Percentiles rank a stretch among this genome's conserved stretches.
These are phyloP conservation scores for Mesorhabditis belari DNA, from an alignment of 2,888 invertebrate genomes.

Conservation along the genomic window DNA sequence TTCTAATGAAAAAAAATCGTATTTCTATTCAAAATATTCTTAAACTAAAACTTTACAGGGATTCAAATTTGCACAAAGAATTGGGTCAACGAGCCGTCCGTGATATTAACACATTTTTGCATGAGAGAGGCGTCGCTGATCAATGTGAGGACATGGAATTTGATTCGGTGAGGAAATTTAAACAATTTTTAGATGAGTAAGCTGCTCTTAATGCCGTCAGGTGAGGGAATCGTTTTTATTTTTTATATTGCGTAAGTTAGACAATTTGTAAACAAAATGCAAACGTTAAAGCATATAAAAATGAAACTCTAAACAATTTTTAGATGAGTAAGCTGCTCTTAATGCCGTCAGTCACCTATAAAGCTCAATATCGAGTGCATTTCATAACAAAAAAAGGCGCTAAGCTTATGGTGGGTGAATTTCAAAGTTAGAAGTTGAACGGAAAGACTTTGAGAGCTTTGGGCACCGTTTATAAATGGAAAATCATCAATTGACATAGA, in stretches of 20 bases:
- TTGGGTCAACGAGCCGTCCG: background rate
- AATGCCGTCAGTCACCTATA: background rate
- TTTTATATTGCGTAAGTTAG: too few relatives aligned
- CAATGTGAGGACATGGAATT: background rate
- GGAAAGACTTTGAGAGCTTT: too few relatives aligned
- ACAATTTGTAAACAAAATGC: too few relatives aligned
- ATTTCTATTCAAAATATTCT: too few relatives aligned
- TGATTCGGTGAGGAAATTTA: background rate
- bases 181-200: background rate
- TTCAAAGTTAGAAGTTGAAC: too few relatives aligned
- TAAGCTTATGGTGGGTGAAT: background rate
- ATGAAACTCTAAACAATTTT: background rate
- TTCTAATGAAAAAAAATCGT: too few relatives aligned
- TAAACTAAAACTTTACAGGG: too few relatives aligned
- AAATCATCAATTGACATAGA: too few relatives aligned
- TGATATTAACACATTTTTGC: background rate
- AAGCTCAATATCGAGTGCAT: background rate
- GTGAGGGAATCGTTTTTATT: too few relatives aligned
- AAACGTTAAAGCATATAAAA: background rate
- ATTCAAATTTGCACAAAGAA: background rate
- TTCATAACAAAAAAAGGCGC: background rate
- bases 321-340: background rate
- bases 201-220: background rate
- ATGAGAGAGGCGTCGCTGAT: background rate
- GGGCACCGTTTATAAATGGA: too few relatives aligned